Evolutionary conservation across 2,888 invertebrate genomes (phyloP).

Genomic region (Therioaphis trifolii): DNA sequence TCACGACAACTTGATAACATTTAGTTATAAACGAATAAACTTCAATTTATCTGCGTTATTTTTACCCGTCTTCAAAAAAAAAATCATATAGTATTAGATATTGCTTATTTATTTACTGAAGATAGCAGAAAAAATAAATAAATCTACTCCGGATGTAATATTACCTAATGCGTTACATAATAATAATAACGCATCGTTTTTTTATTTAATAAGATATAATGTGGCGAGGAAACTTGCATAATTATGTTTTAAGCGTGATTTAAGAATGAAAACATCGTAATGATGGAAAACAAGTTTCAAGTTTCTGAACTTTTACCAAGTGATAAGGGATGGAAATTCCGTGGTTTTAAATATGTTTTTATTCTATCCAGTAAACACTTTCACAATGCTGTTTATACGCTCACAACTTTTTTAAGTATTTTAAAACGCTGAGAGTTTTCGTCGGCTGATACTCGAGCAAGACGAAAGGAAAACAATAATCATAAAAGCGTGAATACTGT

Average conservation of each 20-base stretch:
- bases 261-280: neutral
- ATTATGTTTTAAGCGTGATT: neutral
- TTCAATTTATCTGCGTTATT: no score
- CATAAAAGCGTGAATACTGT: neutral
- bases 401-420: conserved; percentile 2
- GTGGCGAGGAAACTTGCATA: neutral
- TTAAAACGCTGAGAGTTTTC: conserved; percentile 9
- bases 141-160: no score
- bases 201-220: no score
- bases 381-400: neutral
- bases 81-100: no score
- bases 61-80: no score
- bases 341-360: neutral
- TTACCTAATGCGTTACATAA: no score
- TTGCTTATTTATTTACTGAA: no score
- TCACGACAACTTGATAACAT: no score
- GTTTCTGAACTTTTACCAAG: conserved; percentile 24
- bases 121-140: no score
- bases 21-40: no score
- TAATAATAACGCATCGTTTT: no score
- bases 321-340: neutral
- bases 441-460: neutral
- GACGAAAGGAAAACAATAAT: neutral
- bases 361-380: conserved; percentile 9
- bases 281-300: conserved; percentile 10